Evolutionary conservation across 2,888 invertebrate species (phyloP).

Genomic region (Lasioglossum pauxillum): DNA sequence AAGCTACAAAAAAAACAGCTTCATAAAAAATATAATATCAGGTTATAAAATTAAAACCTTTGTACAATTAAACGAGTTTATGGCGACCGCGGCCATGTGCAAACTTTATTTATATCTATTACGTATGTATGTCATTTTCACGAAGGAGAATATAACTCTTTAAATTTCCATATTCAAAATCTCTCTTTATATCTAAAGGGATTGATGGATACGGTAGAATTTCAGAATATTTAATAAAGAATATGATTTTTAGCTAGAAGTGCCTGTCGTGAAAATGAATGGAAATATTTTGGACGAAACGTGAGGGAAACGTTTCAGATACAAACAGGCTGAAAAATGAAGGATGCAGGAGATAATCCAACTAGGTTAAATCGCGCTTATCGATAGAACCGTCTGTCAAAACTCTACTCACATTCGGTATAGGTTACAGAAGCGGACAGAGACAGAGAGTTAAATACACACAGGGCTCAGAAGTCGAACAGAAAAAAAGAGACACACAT

Average conservation of each 20-base stretch:
- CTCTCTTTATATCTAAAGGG: background rate
- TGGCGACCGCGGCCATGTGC: background rate
- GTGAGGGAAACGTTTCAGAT: background rate
- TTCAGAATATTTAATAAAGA: background rate
- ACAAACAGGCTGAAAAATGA: background rate
- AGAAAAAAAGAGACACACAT: constrained; percentile 13
- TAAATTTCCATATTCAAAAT: background rate
- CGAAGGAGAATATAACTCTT: background rate
- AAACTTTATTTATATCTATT: background rate
- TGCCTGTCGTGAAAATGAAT: background rate
- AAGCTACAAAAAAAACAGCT: background rate
- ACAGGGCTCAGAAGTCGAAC: background rate
- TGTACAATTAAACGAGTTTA: background rate
- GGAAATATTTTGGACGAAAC: background rate
- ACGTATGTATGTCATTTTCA: background rate
- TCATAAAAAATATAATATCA: background rate
- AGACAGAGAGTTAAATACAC: background rate
- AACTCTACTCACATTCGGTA: background rate
- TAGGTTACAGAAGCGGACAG: background rate
- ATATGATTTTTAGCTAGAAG: background rate
- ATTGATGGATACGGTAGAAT: background rate
- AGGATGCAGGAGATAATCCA: background rate
- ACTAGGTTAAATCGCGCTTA: constrained; percentile 23
- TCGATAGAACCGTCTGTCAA: constrained; percentile 20
- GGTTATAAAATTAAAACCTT: background rate